Evolutionary conservation across 2,888 invertebrate genomes (phyloP).

Genomic region (Ariolimax columbianus): DNA sequence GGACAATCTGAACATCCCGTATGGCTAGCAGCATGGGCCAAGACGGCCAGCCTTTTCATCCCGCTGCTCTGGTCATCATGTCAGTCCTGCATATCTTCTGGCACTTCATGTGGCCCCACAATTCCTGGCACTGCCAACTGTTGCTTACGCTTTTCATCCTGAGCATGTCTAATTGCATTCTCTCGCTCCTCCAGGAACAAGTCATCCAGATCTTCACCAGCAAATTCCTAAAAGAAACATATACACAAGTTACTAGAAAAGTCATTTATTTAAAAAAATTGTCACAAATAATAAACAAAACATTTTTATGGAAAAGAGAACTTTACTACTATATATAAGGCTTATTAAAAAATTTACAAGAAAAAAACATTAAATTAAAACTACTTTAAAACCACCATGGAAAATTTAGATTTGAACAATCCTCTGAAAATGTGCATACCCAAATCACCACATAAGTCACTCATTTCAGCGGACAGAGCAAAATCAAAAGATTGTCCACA

Average conservation of each 20-base stretch:
- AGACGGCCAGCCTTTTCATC: neutral
- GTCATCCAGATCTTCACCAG: conserved; percentile 98
- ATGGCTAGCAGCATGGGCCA: conserved; percentile 13
- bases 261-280: too few relatives aligned
- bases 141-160: conserved; percentile 93
- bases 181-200: conserved; percentile 98
- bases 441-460: too few relatives aligned
- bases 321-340: neutral
- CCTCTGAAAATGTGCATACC: too few relatives aligned
- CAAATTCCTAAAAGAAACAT: conserved; percentile 88
- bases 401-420: too few relatives aligned
- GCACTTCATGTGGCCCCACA: conserved; percentile 78
- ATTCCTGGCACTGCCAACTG: conserved; percentile 97
- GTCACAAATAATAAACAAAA: too few relatives aligned
- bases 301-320: neutral
- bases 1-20: neutral
- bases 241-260: neutral
- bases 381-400: too few relatives aligned
- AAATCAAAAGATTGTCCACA: too few relatives aligned
- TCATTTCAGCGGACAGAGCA: too few relatives aligned
- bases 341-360: too few relatives aligned
- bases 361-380: too few relatives aligned
- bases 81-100: conserved; percentile 78
- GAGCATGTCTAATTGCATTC: conserved; percentile 90
- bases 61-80: neutral